These are phyloP conservation scores for Apodemia mormo DNA, from an alignment of 2,888 invertebrate genomes.

Conservation along the genomic window DNA sequence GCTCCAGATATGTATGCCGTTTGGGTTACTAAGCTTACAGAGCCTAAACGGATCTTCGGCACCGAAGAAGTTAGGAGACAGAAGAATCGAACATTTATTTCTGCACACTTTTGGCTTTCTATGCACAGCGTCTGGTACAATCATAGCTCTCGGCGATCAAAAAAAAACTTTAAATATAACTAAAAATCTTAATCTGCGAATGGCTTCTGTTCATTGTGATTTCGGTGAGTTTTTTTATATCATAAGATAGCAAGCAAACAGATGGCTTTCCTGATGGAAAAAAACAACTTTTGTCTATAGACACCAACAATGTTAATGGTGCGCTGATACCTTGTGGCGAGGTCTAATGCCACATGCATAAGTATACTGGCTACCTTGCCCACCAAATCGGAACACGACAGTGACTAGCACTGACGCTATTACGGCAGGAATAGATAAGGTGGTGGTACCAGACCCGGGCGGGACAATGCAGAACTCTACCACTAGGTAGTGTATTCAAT, in stretches of 20 bases:
- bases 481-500: too few relatives aligned
- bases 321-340: too few relatives aligned
- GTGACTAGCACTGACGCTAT: too few relatives aligned
- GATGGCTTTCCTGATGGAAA: too few relatives aligned
- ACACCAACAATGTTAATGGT: too few relatives aligned
- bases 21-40: slow-evolving; percentile 45
- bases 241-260: neutral
- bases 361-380: too few relatives aligned
- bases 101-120: slow-evolving; percentile 41
- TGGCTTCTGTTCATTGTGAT: neutral
- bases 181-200: neutral
- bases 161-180: neutral
- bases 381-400: too few relatives aligned
- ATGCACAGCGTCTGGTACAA: slow-evolving; percentile 33
- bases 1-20: slow-evolving; percentile 49
- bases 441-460: too few relatives aligned
- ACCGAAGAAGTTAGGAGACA: slow-evolving; percentile 41
- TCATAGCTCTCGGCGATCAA: neutral
- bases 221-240: neutral
- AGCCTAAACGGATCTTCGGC: slow-evolving; percentile 45
- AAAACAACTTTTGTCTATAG: too few relatives aligned
- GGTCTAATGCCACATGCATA: too few relatives aligned
- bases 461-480: too few relatives aligned
- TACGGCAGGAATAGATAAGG: too few relatives aligned
- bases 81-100: slow-evolving; percentile 44